Evolutionary conservation across 2,113 vertebrate species (phyloP).

Genomic region (Petrocephalus zakoni): DNA sequence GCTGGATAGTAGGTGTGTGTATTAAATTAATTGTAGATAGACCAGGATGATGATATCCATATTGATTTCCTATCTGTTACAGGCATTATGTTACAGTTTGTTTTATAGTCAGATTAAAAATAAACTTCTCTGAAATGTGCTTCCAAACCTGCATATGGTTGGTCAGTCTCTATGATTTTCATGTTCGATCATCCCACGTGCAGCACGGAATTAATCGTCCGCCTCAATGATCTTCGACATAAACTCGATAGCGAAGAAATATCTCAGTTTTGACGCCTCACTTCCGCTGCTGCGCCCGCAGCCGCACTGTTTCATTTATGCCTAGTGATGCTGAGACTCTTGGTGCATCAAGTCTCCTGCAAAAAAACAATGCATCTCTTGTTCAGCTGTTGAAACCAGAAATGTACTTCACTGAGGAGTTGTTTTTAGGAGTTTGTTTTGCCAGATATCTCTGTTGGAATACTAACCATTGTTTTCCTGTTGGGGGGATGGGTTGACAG

Average conservation of each 20-base stretch:
- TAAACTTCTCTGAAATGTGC: not conserved
- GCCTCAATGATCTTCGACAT: not conserved
- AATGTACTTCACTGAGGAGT: not conserved
- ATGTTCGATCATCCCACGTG: not conserved
- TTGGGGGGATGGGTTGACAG: not conserved
- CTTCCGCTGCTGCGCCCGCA: not conserved
- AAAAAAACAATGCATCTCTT: not conserved
- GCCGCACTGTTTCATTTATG: not conserved
- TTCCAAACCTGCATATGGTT: not conserved
- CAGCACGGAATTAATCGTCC: not conserved
- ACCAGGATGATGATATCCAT: not conserved
- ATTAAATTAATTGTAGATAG: not conserved
- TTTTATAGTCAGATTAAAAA: not conserved
- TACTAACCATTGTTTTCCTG: not conserved
- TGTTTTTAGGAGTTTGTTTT: not conserved
- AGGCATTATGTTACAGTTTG: not conserved
- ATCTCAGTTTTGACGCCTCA: not conserved
- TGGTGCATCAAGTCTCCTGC: too few relatives aligned
- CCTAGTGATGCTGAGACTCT: not conserved
- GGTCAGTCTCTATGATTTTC: not conserved
- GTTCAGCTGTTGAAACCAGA: not conserved
- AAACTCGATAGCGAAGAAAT: not conserved
- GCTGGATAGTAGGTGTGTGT: not conserved
- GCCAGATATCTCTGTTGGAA: not conserved
- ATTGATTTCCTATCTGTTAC: not conserved